Conservation (phyloP, 2,797 vertebrate genomes). For the Pseudochirops corinnae region DNA sequence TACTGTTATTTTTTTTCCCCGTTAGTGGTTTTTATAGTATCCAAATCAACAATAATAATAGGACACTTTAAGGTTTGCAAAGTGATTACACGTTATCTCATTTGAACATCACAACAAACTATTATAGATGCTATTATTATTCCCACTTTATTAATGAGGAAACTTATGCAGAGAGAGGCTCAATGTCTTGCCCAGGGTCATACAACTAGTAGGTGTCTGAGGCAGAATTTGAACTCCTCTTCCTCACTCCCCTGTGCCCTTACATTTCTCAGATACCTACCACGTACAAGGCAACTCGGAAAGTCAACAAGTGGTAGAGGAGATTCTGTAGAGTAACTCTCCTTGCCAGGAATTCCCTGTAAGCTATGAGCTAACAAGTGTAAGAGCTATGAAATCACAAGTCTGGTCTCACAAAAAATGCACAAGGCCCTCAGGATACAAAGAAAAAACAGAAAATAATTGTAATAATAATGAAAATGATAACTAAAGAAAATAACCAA, state of each 20-base stretch:
- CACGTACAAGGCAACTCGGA: not conserved
- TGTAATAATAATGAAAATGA: not conserved
- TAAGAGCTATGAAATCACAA: not conserved
- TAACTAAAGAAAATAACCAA: not conserved
- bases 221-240: not conserved
- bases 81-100: not conserved
- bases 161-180: not conserved
- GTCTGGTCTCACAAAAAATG: not conserved
- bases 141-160: not conserved
- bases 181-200: not conserved
- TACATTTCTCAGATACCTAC: not conserved
- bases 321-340: not conserved
- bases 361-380: not conserved
- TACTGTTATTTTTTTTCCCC: not conserved
- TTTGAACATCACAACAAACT: not conserved
- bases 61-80: not conserved
- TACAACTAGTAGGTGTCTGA: not conserved
- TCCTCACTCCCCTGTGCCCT: not conserved
- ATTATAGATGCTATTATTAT: not conserved
- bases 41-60: not conserved
- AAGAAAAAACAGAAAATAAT: not conserved
- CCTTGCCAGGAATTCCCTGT: not conserved
- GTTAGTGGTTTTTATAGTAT: not conserved
- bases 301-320: not conserved
- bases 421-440: not conserved